phyloP scores from a whole-genome alignment of 1,140 invertebrate species.

The Drosophila elegans region DNA sequence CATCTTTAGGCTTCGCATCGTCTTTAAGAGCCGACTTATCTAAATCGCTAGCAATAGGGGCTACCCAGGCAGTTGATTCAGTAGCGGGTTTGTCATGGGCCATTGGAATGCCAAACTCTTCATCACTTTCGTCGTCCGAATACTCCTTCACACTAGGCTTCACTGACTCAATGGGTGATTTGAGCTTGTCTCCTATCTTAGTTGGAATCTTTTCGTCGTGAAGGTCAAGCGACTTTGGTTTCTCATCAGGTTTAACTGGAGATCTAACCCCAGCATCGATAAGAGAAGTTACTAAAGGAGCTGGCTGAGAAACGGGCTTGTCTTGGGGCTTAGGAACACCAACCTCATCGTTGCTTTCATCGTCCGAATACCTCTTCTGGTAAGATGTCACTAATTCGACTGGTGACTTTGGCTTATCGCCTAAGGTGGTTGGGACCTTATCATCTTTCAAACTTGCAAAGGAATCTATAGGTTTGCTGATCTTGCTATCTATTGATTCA shows the following conservation, averaged over 20 bases:
- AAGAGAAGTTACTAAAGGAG: slow-evolving; percentile 1
- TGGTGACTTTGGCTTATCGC: slow-evolving; percentile 9
- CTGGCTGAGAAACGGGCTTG: background rate
- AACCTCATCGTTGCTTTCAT: slow-evolving; percentile 6
- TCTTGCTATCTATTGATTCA: background rate
- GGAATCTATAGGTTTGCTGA: background rate
- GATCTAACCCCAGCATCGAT: slow-evolving; percentile 7
- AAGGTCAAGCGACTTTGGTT: slow-evolving; percentile 5
- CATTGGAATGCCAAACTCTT: slow-evolving; percentile 3
- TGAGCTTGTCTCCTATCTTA: slow-evolving; percentile 17
- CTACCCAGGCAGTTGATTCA: background rate
- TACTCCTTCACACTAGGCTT: slow-evolving; percentile 1
- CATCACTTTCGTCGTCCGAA: slow-evolving; percentile 18
- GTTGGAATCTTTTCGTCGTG: background rate
- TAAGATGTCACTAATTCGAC: background rate
- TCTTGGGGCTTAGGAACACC: background rate
- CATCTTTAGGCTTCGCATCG: background rate
- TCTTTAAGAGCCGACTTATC: slow-evolving; percentile 8
- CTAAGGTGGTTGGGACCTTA: background rate
- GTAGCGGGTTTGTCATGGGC: slow-evolving; percentile 7
- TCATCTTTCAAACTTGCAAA: slow-evolving; percentile 1
- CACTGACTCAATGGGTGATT: slow-evolving; percentile 6
- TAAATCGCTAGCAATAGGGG: background rate
- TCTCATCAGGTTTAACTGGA: slow-evolving; percentile 13
- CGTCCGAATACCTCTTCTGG: slow-evolving; percentile 12